Evolutionary conservation across 2,797 vertebrate genomes (phyloP).

Genomic region (Lagorchestes hirsutus): DNA sequence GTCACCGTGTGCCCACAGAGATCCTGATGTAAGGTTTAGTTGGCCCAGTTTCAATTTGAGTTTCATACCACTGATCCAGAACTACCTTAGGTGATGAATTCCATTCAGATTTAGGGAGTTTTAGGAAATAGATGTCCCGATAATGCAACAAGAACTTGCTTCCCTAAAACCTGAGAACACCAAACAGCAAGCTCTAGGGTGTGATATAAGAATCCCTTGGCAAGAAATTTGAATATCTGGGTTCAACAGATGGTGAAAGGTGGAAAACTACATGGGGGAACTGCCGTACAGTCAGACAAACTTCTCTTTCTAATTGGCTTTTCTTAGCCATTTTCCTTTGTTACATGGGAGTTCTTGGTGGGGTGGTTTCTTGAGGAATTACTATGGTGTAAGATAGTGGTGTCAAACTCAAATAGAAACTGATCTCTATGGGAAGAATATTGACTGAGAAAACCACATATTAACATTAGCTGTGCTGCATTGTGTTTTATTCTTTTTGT

Average conservation of each 20-base stretch:
- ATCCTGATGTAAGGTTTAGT: not conserved
- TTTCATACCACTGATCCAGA: not conserved
- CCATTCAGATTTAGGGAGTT: not conserved
- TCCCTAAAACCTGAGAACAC: slow-evolving; percentile 1
- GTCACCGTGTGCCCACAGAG: not conserved
- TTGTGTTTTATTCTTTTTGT: not conserved
- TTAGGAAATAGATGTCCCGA: not conserved
- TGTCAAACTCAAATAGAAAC: not conserved
- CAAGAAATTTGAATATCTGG: not conserved
- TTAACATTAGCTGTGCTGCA: not conserved
- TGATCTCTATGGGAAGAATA: not conserved
- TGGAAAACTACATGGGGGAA: not conserved
- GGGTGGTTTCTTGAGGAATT: not conserved
- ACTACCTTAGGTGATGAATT: not conserved
- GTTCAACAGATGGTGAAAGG: not conserved
- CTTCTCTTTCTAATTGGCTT: not conserved
- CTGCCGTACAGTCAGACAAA: not conserved
- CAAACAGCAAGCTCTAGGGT: not conserved
- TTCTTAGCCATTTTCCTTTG: not conserved
- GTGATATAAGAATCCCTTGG: not conserved
- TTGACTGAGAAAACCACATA: not conserved
- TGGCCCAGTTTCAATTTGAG: not conserved
- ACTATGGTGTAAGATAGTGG: not conserved
- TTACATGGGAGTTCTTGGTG: not conserved
- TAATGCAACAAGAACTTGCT: not conserved